phyloP scores from a whole-genome alignment of 2,888 invertebrate genomes.

The Alviniconcha strummeri region DNA sequence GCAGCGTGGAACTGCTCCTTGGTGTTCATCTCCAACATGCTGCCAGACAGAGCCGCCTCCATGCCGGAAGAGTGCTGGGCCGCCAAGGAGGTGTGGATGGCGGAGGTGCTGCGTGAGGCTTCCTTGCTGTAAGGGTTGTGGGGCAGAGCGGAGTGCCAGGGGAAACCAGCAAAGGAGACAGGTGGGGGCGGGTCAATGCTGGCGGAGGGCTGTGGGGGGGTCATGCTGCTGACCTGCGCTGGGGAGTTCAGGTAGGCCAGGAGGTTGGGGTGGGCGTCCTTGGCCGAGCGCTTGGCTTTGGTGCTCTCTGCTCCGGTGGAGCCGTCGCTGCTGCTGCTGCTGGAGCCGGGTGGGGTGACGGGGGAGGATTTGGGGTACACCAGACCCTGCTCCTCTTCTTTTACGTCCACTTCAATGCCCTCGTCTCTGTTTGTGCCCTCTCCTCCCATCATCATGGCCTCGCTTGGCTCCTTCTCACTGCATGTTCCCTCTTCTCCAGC shows the following conservation, averaged over 20 bases:
- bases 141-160: conserved; percentile 16
- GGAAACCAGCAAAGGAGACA: background rate
- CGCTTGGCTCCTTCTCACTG: conserved; percentile 23
- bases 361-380: background rate
- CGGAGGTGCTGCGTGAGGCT: background rate
- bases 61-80: too few species aligned
- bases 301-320: conserved; percentile 1
- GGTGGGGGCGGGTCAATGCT: conserved; percentile 2
- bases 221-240: background rate
- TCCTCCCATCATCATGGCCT: conserved; percentile 21
- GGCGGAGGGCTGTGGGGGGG: background rate
- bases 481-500: conserved; percentile 22
- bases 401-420: conserved; percentile 25
- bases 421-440: conserved; percentile 34
- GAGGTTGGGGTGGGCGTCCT: conserved; percentile 65
- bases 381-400: conserved; percentile 7
- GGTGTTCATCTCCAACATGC: conserved; percentile 10
- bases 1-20: conserved; percentile 51
- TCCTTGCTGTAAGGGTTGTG: conserved; percentile 5
- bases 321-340: conserved; percentile 7
- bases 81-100: background rate
- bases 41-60: background rate
- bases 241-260: conserved; percentile 60
- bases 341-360: background rate
- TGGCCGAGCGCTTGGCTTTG: conserved; percentile 51